Base-by-base conservation (phyloP, 2,113 vertebrate genomes). In the Scalopus aquaticus region DNA sequence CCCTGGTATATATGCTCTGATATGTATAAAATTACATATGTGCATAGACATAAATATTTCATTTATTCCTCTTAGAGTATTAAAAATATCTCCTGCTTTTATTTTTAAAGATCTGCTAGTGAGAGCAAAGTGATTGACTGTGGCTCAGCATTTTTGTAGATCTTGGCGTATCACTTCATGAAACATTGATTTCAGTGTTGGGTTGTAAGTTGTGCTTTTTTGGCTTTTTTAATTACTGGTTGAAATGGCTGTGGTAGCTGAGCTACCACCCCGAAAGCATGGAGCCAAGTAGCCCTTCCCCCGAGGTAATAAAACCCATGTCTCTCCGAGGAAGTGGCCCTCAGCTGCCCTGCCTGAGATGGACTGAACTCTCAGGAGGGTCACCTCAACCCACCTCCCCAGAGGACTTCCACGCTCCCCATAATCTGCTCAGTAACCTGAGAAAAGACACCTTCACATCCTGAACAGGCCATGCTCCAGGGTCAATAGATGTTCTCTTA, bases 331-430 rank as follows among this genome's bases (percentile, higher is more conserved):
- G 1, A 37, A 78, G 37, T 22, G 22, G 26, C 11, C 2, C 35
- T 19, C 24, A 0, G 32, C 28, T 10, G 22, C 9, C 8, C 44
- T 6, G 37, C 51, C 4, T 16, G 69, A 2, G 0, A 1, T 0
- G 8, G 17, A 51, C 37, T 17, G 58, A 26, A 9, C 28, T 62
- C 58, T 62, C 58, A 62, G 8, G 16, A 26, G 58, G 58, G 26
- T 62, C 22, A 60, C 19, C 24, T 26, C 9, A 9, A 24, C 58
- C 26, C 7, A 4, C 58, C 58, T 3, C 6, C 22, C 24, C 9
- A 62, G 26, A 24, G 22, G 24, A 58, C 20, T 17, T 54, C 51
- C 51, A 19, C 51, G 6, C 19, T 39, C 3, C 5, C 12, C 13
- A 9, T 13, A 1, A 4, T 0, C 17, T 15, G 17, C 20, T 6